Evolutionary conservation across 2,888 invertebrate genomes (phyloP).

Genomic region (Quadroppia sp.): DNA sequence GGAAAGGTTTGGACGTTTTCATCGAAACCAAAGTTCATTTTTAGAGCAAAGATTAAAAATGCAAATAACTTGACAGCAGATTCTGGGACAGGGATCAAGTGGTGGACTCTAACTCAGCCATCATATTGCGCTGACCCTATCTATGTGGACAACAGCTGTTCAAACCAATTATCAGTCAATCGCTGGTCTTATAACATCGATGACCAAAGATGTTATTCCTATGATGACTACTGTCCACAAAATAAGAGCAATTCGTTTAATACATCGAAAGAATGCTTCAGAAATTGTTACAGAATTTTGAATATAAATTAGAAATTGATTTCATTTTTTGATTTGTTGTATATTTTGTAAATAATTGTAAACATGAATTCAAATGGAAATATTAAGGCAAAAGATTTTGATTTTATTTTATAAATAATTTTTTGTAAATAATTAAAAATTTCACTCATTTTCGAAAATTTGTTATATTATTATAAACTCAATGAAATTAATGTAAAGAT

Average conservation of each 20-base stretch:
- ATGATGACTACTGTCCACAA: neutral
- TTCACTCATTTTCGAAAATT: too few relatives aligned
- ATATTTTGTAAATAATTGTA: too few relatives aligned
- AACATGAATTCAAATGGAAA: too few relatives aligned
- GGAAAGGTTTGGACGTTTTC: neutral
- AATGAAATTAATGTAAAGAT: too few relatives aligned
- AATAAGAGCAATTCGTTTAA: neutral
- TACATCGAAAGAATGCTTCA: neutral
- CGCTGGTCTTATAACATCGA: neutral
- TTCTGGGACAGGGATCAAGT: neutral
- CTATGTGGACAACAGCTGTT: neutral
- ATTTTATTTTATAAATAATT: too few relatives aligned
- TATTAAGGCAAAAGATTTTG: too few relatives aligned
- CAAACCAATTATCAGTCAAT: neutral
- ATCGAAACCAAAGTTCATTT: neutral
- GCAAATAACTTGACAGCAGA: neutral
- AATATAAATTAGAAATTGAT: too few relatives aligned
- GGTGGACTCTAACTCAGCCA: neutral
- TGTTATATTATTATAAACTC: too few relatives aligned
- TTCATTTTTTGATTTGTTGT: too few relatives aligned
- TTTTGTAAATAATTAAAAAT: too few relatives aligned
- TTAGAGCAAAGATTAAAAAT: neutral
- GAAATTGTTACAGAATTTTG: neutral
- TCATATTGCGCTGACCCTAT: neutral
- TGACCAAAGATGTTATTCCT: neutral